Evolutionary conservation across 2,888 invertebrate species (phyloP).

Genomic region (Tryphoninae sp.): DNA sequence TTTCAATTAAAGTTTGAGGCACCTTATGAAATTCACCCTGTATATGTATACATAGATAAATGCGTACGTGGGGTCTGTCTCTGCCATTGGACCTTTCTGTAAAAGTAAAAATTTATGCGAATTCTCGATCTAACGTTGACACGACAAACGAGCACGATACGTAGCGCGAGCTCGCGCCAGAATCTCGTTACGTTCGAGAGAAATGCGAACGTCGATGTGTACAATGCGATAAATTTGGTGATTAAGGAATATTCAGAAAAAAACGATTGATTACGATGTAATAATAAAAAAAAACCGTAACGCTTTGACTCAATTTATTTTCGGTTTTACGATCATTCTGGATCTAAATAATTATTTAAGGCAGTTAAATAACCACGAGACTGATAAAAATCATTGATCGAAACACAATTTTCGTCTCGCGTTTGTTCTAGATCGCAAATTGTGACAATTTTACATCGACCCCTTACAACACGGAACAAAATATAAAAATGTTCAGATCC

Average conservation of each 20-base stretch:
- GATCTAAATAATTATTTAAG: no score
- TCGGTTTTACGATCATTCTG: no score
- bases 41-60: not conserved
- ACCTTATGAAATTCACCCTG: no score
- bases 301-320: no score
- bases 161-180: conserved; percentile 29
- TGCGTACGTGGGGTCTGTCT: not conserved
- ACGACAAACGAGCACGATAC: conserved; percentile 49
- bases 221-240: not conserved
- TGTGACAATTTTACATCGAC: no score
- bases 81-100: conserved; percentile 45
- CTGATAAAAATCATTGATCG: no score
- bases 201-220: conserved; percentile 22
- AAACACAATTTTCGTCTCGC: no score
- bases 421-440: no score
- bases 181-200: conserved; percentile 30
- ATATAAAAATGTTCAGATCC: not conserved
- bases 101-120: conserved; percentile 54
- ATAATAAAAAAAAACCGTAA: no score
- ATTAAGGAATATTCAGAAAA: not conserved
- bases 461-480: not conserved
- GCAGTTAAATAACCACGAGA: no score
- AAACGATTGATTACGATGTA: no score
- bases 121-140: conserved; percentile 48
- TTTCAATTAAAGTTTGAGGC: no score